Evolutionary conservation across 2,797 vertebrate genomes (phyloP).

Genomic region (Buphagus erythrorhynchus): DNA sequence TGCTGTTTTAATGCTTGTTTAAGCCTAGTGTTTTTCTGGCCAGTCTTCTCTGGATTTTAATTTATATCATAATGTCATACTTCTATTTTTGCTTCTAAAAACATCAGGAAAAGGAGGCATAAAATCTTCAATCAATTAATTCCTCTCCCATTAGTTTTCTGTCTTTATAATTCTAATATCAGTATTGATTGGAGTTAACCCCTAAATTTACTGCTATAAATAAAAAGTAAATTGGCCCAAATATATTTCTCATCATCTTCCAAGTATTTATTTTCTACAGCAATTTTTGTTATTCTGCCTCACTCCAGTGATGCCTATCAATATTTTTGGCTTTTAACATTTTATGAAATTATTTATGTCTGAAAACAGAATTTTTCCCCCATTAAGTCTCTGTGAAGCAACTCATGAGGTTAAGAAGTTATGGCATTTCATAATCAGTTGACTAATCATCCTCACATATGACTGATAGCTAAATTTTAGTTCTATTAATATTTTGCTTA

Average conservation of each 20-base stretch:
- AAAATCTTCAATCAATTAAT: neutral
- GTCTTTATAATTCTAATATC: neutral
- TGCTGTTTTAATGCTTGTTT: conserved; percentile 65
- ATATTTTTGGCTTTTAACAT: neutral
- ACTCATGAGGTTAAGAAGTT: neutral
- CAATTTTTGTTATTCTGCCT: neutral
- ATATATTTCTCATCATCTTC: neutral
- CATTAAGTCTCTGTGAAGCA: neutral
- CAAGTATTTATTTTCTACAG: neutral
- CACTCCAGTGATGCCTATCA: neutral
- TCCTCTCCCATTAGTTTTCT: neutral
- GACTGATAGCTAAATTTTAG: neutral
- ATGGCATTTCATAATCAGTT: neutral
- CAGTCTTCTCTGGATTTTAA: neutral
- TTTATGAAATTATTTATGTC: neutral
- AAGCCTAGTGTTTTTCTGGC: conserved; percentile 34
- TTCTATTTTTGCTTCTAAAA: conserved; percentile 36
- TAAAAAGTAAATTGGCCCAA: neutral
- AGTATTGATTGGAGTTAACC: neutral
- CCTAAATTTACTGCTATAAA: neutral
- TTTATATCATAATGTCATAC: neutral
- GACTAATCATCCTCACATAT: neutral
- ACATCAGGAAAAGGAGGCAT: neutral
- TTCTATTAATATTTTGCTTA: neutral
- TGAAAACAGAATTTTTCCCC: neutral